Conservation (phyloP, 2,113 vertebrate species). For the Hippopotamus amphibius region DNA sequence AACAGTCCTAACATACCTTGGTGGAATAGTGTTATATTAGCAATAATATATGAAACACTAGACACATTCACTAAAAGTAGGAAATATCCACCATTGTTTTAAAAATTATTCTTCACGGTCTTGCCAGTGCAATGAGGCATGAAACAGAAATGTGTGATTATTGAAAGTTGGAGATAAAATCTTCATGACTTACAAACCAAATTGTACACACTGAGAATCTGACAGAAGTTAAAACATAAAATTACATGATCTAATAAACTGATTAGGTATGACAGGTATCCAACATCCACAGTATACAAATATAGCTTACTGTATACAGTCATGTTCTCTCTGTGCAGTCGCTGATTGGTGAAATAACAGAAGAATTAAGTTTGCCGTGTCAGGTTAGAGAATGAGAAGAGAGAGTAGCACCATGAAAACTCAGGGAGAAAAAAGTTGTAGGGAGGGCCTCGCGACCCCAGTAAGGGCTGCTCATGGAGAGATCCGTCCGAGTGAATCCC, state of each 20-base stretch:
- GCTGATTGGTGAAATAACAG: neutral
- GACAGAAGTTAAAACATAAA: slow-evolving; percentile 40
- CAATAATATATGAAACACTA: neutral
- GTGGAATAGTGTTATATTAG: neutral
- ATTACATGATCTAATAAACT: neutral
- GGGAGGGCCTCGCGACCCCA: neutral
- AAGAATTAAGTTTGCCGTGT: neutral
- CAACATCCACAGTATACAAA: neutral
- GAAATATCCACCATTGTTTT: neutral
- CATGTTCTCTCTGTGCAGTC: neutral
- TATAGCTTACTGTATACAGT: neutral
- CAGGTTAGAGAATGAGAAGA: slow-evolving; percentile 13
- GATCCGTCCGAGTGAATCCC: neutral
- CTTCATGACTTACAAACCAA: slow-evolving; percentile 28
- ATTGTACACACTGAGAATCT: neutral
- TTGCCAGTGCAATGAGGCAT: neutral
- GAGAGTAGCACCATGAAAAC: neutral
- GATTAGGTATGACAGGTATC: neutral
- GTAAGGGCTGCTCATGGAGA: neutral
- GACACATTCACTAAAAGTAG: neutral
- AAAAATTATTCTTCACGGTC: neutral
- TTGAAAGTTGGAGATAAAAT: slow-evolving; percentile 25
- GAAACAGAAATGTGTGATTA: neutral
- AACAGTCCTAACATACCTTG: neutral
- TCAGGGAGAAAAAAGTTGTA: neutral